Evolutionary conservation across 2,797 vertebrate genomes (phyloP), one percentile per base, ranked within the genome.

Genomic region (Rhodeus uyekii): DNA sequence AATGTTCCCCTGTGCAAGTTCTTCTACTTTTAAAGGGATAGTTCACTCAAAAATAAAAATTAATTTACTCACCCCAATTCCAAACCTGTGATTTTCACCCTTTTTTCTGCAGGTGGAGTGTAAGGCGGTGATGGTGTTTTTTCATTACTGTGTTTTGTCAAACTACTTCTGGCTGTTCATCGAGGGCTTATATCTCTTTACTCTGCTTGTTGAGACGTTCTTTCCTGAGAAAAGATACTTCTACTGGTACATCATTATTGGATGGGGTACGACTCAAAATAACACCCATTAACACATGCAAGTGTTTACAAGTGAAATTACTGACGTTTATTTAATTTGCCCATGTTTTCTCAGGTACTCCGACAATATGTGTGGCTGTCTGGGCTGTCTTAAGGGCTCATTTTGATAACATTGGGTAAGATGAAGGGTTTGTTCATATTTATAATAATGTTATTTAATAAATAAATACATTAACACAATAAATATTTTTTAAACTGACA

Each of bases 111-210:
- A 99, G 98, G 95, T 97, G 92, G 95, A 96, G 19, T 99, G 98
- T 87, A 98, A 98, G 91, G 94, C 97, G 0, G 95, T 98, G 74
- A 96, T 99, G 98, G 96, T 99, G 73, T 99, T 99, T 93, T 99
- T 99, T 89, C 98, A 99, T 90, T 99, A 98, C 92, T 99, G 98
- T 0, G 98, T 99, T 67, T 97, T 99, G 95, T 99, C 98, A 91
- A 99, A 99, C 93, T 99, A 99, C 89, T 98, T 99, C 92, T 99
- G 98, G 98, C 96, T 99, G 46, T 99, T 99, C 90, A 98, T 99
- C 0, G 98, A 99, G 86, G 98, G 98, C 6, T 88, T 99, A 76
- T 99, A 99, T 90, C 97, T 99, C 81, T 99, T 99, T 91, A 99
- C 98, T 0, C 90, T 99, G 85, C 83, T 99, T 87, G 98, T 99